phyloP scores from a whole-genome alignment of 2,113 vertebrate species.

The sheep (Ovis aries) region DNA sequence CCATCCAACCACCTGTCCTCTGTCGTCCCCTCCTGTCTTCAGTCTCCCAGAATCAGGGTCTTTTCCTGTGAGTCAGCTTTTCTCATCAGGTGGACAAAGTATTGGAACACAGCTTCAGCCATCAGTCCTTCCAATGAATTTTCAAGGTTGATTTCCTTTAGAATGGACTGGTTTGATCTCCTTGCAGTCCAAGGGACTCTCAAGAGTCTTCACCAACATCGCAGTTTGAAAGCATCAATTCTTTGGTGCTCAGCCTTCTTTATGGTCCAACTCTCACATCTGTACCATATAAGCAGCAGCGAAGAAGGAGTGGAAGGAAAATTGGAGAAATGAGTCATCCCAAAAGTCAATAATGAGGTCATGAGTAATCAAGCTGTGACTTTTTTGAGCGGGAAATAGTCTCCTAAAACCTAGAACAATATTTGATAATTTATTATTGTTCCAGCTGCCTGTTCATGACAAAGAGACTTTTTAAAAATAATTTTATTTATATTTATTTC shows the following conservation, averaged over 20 bases:
- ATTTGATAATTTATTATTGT: neutral
- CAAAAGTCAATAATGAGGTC: neutral
- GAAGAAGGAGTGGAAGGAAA: neutral
- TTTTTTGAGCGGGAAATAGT: neutral
- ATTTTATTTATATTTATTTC: neutral
- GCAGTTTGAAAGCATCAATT: neutral
- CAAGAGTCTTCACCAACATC: neutral
- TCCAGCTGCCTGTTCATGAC: neutral
- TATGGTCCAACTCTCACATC: neutral
- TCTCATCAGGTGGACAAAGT: neutral
- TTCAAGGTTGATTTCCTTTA: neutral
- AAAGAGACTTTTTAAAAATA: neutral
- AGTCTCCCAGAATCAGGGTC: neutral
- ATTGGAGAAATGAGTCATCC: neutral
- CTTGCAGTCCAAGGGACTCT: neutral
- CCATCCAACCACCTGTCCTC: neutral
- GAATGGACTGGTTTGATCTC: neutral
- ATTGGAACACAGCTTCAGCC: neutral
- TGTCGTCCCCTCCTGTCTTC: neutral
- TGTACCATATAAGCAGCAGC: accelerated
- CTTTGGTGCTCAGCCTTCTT: neutral
- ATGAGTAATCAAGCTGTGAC: neutral
- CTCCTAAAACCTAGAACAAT: neutral
- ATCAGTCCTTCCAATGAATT: neutral
- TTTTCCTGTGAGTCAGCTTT: neutral